Percentiles rank a stretch among this genome's conserved stretches.
These are phyloP conservation scores for Hyperoplus immaculatus DNA, from an alignment of 2,797 vertebrate genomes.

Conservation along the genomic window DNA sequence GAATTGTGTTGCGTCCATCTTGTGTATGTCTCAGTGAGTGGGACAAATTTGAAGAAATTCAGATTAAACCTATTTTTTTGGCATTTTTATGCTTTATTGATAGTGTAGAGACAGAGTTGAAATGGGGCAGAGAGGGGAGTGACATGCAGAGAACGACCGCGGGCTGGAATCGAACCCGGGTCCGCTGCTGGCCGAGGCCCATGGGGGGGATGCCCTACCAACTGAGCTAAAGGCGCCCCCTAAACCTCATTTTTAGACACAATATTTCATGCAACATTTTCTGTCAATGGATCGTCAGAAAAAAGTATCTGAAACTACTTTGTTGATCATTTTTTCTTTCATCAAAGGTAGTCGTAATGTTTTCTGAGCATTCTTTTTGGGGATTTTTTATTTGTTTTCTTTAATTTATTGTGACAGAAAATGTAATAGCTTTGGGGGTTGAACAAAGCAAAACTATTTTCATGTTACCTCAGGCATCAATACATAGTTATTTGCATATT, in stretches of 20 bases:
- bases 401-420: background rate
- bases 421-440: background rate
- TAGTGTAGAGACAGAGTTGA: no score
- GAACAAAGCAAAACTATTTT: background rate
- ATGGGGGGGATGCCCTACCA: no score
- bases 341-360: background rate
- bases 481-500: background rate
- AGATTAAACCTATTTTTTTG: background rate
- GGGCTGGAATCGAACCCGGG: no score
- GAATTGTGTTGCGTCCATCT: background rate
- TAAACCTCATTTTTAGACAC: background rate
- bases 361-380: no score
- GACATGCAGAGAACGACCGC: no score
- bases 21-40: background rate
- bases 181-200: no score
- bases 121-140: no score
- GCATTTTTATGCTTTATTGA: no score
- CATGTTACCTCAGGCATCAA: background rate
- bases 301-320: background rate
- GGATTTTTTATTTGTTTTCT: background rate
- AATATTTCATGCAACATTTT: background rate
- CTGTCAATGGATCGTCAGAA: background rate
- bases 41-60: background rate
- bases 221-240: no score
- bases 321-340: background rate